These are phyloP conservation scores for Ormyrus rosae DNA, from an alignment of 2,888 invertebrate genomes.

Conservation along the genomic window DNA sequence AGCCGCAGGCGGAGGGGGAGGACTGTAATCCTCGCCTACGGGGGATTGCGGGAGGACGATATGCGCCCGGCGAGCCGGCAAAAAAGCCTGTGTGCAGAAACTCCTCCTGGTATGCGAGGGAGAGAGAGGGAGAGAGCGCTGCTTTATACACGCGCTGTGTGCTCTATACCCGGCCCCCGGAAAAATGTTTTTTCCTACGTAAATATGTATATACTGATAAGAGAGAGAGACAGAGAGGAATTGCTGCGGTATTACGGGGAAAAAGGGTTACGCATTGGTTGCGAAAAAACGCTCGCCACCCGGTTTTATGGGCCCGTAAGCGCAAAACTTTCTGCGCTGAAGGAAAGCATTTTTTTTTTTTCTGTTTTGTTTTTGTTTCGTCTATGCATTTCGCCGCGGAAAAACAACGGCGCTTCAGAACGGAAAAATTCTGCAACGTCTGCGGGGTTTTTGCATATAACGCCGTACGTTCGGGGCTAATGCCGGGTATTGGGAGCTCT, in stretches of 20 bases:
- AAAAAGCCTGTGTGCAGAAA: constrained; percentile 62
- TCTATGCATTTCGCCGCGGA: too few species aligned
- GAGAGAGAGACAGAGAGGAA: constrained; percentile 11
- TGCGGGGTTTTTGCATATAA: too few species aligned
- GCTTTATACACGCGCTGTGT: constrained; percentile 46
- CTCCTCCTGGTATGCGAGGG: constrained; percentile 45
- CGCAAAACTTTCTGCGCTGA: constrained; percentile 20
- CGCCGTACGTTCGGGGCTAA: too few species aligned
- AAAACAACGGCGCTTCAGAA: too few species aligned
- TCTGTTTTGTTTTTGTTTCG: too few species aligned
- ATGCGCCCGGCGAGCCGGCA: constrained; percentile 63
- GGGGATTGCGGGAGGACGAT: constrained; percentile 71
- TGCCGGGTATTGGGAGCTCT: too few species aligned
- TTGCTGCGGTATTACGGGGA: constrained; percentile 4
- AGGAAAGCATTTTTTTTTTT: constrained; percentile 20
- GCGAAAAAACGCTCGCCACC: constrained; percentile 26
- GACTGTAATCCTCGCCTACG: constrained; percentile 72
- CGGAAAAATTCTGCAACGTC: too few species aligned
- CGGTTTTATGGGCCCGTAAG: constrained; percentile 22
- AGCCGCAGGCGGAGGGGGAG: constrained; percentile 60
- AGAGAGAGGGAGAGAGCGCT: constrained; percentile 17
- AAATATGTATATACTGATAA: constrained; percentile 49
- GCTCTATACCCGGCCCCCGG: not conserved
- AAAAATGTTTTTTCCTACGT: constrained; percentile 27
- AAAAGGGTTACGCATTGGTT: constrained; percentile 37